Conservation (phyloP, 2,113 vertebrate species). For the Dryoscopus gambensis region DNA sequence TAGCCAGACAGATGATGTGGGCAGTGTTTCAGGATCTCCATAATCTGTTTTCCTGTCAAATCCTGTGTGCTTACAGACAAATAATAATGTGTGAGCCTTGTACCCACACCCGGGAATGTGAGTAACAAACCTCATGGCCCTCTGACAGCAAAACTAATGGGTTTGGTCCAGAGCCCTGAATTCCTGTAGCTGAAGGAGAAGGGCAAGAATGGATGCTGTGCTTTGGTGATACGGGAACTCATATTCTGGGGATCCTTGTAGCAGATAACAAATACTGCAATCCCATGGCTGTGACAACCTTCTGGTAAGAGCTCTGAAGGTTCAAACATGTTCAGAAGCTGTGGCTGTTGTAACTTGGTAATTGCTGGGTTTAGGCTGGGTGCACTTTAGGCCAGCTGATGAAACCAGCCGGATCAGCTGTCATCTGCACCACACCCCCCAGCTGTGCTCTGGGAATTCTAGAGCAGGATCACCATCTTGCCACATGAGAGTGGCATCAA, state of each 20-base stretch:
- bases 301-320: background rate
- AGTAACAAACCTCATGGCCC: background rate
- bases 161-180: background rate
- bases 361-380: background rate
- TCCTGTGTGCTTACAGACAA: background rate
- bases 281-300: background rate
- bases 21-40: background rate
- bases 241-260: background rate
- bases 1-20: background rate
- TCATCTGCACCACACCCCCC: rapidly evolving
- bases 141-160: background rate
- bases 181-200: background rate
- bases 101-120: background rate
- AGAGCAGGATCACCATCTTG: background rate
- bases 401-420: background rate
- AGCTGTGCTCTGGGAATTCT: background rate
- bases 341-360: background rate
- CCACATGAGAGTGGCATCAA: background rate
- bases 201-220: background rate
- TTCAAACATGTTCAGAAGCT: background rate
- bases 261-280: background rate
- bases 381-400: background rate
- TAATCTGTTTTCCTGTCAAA: background rate
- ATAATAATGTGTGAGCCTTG: background rate
- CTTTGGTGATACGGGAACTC: background rate